Percentiles rank a stretch among this genome's conserved stretches.
Conservation (phyloP, 2,797 vertebrate genomes). For the Ctenopoma kingsleyae region DNA sequence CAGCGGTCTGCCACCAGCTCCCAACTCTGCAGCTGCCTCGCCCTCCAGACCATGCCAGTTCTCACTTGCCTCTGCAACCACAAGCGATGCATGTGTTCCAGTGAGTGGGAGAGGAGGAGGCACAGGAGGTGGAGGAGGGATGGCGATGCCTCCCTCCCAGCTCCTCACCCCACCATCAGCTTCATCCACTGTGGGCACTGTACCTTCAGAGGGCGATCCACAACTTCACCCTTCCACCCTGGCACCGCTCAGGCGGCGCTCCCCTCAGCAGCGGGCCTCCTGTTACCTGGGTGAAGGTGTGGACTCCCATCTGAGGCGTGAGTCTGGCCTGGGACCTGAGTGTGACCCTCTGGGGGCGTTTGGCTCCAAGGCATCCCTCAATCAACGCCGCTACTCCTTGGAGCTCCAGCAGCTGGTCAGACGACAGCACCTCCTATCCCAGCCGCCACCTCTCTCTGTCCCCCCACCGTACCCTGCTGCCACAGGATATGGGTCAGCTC, state of each 20-base stretch:
- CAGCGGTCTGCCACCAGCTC: conserved; percentile 58
- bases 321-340: conserved; percentile 76
- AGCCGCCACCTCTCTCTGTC: conserved; percentile 77
- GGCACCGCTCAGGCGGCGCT: conserved; percentile 81
- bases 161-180: conserved; percentile 64
- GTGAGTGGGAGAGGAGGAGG: conserved; percentile 61
- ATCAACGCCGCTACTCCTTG: conserved; percentile 84
- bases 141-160: conserved; percentile 67
- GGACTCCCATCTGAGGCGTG: conserved; percentile 77
- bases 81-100: conserved; percentile 73
- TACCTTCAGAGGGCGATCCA: conserved; percentile 78
- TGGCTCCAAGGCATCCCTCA: conserved; percentile 76
- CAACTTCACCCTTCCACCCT: conserved; percentile 76
- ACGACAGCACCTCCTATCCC: conserved; percentile 85
- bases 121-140: conserved; percentile 57
- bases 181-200: conserved; percentile 51
- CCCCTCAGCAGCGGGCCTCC: conserved; percentile 81
- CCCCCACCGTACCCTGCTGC: conserved; percentile 71
- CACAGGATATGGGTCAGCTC: conserved; percentile 64
- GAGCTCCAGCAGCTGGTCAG: conserved; percentile 86
- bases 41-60: conserved; percentile 79
- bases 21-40: conserved; percentile 67
- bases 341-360: conserved; percentile 67
- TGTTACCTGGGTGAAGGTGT: conserved; percentile 80
- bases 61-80: conserved; percentile 70